Evolutionary conservation across 2,888 invertebrate species (phyloP).

Genomic region (Trissonchulus sp.): DNA sequence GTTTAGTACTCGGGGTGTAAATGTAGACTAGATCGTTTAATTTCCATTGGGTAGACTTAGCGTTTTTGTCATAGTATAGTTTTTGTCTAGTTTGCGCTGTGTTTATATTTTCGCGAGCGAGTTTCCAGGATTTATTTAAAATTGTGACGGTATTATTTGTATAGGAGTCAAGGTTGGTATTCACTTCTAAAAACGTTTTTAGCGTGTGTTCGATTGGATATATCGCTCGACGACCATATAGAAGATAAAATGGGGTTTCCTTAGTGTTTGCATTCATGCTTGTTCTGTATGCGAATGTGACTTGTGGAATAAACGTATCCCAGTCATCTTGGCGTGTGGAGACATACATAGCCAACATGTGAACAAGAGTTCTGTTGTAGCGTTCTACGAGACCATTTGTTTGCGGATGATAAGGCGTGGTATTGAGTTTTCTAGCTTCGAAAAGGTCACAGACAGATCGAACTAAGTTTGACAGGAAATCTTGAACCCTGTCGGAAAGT

Average conservation of each 20-base stretch:
- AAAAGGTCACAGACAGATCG: background rate
- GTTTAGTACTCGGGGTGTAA: too few species aligned
- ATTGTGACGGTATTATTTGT: too few species aligned
- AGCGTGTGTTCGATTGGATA: too few species aligned
- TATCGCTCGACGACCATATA: too few species aligned
- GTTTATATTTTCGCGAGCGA: too few species aligned
- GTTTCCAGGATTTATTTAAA: too few species aligned
- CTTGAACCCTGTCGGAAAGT: constrained; percentile 36
- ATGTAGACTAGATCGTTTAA: too few species aligned
- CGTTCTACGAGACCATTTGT: constrained; percentile 3
- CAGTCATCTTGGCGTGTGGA: background rate
- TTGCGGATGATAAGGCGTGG: constrained; percentile 7
- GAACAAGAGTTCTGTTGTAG: background rate
- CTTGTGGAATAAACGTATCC: background rate
- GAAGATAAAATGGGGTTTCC: background rate
- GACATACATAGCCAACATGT: constrained; percentile 6
- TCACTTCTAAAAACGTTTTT: too few species aligned
- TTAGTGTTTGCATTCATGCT: constrained; percentile 5
- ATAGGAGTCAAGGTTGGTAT: too few species aligned
- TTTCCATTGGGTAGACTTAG: too few species aligned
- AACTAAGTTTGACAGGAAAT: constrained; percentile 32
- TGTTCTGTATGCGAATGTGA: constrained; percentile 9
- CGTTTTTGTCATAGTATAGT: too few species aligned
- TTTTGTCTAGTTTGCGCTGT: too few species aligned
- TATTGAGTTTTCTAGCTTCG: background rate